phyloP scores from a whole-genome alignment of 2,797 vertebrate genomes.

The Carapus acus region DNA sequence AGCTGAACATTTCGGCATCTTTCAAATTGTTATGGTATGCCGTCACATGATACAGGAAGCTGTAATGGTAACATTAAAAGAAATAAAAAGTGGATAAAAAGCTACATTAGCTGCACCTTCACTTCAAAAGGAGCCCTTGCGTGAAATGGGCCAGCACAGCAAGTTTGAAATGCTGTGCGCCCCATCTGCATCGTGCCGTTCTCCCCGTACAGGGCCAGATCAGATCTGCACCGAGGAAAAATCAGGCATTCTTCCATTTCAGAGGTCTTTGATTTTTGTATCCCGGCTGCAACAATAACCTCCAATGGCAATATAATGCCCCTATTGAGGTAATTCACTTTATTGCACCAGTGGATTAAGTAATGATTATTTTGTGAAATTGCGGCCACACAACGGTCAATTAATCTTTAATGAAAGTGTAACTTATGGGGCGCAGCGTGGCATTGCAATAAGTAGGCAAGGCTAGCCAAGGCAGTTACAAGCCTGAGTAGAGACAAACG shows the following conservation, averaged over 20 bases:
- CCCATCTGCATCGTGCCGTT: slow-evolving; percentile 15
- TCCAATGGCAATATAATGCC: slow-evolving; percentile 64
- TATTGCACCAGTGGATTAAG: slow-evolving; percentile 71
- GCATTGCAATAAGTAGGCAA: slow-evolving; percentile 58
- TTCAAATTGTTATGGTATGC: slow-evolving; percentile 26
- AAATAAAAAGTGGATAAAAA: slow-evolving; percentile 59
- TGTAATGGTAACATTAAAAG: slow-evolving; percentile 47
- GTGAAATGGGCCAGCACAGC: slow-evolving; percentile 46
- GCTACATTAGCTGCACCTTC: slow-evolving; percentile 55
- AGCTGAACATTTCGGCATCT: slow-evolving; percentile 51
- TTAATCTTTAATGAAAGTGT: slow-evolving; percentile 76
- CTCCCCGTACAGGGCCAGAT: too few relatives aligned
- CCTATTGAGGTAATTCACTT: slow-evolving; percentile 67
- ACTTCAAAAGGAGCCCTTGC: slow-evolving; percentile 26
- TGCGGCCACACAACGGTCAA: slow-evolving; percentile 72
- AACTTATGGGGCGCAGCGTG: slow-evolving; percentile 67
- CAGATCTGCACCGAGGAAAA: slow-evolving; percentile 41
- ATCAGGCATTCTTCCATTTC: slow-evolving; percentile 53
- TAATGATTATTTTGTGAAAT: slow-evolving; percentile 78
- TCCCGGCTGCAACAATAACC: slow-evolving; percentile 56
- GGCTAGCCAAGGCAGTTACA: slow-evolving; percentile 65
- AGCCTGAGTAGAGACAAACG: slow-evolving; percentile 54
- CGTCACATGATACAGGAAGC: slow-evolving; percentile 34
- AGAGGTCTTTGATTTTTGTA: slow-evolving; percentile 57
- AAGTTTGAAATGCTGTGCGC: slow-evolving; percentile 39